Evolutionary conservation across 2,113 vertebrate genomes (phyloP), one percentile per base, ranked within the genome.

Genomic region (Sebastes fasciatus): DNA sequence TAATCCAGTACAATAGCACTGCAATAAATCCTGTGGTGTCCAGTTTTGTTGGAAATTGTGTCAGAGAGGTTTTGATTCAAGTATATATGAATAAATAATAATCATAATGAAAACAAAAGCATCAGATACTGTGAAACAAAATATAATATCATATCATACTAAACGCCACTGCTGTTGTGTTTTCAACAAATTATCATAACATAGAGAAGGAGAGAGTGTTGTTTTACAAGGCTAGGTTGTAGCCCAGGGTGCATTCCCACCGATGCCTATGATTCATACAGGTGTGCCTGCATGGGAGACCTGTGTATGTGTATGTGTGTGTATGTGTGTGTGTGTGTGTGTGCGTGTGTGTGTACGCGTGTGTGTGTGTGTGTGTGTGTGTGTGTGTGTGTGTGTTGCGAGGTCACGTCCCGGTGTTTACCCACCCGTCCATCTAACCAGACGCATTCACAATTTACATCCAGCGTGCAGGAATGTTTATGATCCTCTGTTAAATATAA

Each of bases 401-500:
- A 77, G 82, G 90, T 89, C 80, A 79, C 3, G 17, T 74, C 86
- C 40, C 54, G 16, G 52, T 82, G 66, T 89, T 88, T 84, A 83
- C 77, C 42, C 82, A 55, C 55, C 40, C 57, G 1, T 68, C 83
- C 62, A 61, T 84, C 79, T 49, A 79, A 82, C 66, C 51, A 74
- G 76, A 89, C 62, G 76, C 63, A 58, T 77, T 87, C 67, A 69
- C 86, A 49, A 75, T 89, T 80, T 80, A 51, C 77, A 83, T 91
- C 65, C 72, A 86, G 66, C 55, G 42, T 74, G 54, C 74, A 91
- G 86, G 87, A 93, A 93, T 93, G 83, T 93, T 93, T 92, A 91
- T 84, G 86, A 86, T 88, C 60, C 82, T 82, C 86, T 83, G 85
- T 92, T 89, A 93, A 92, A 91, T 88, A 88, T 91, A 91, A 91